Evolutionary conservation across 2,888 invertebrate species (phyloP), one percentile per base, ranked within the genome.

Genomic region (Orthosia cruda): DNA sequence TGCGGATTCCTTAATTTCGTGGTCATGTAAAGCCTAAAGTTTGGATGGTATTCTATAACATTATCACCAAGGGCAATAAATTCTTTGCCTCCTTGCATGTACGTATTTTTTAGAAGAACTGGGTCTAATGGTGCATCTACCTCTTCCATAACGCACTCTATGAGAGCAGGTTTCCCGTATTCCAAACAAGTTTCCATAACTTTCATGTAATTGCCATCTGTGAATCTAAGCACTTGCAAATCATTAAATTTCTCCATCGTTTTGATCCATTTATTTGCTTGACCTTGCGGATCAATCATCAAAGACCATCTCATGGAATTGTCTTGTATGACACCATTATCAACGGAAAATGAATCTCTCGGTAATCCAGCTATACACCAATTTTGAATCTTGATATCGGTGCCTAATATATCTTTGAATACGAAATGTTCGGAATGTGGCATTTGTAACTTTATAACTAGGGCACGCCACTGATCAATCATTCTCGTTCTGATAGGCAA

Each of bases 211-310:
- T 98, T 97, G 0, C 97, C 94, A 92, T 98, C 98, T 0, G 98
- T 97, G 89, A 98, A 97, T 91, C 98, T 98, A 45, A 98, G 96
- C 4, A 98, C 96, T 87, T 97, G 97, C 67, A 98, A 93, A 78
- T 97, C 97, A 91, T 97, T 98, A 1, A 96, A 94, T 90, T 98
- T 98, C 94, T 98, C 98, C 97, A 98, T 98, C 83, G 97, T 98
- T 94, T 98, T 98, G 32, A 98, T 97, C 98, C 98, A 99, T 92
- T 98, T 98, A 93, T 98, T 98, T 1, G 98, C 98, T 94, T 98
- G 98, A 57, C 98, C 97, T 95, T 98, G 98, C 2, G 98, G 98
- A 95, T 99, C 98, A 71, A 99, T 97, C 89, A 98, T 97, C 80
- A 99, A 95, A 11, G 98, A 98, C 98, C 98, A 98, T 74, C 98